Conservation (phyloP, 2,888 invertebrate genomes). For the Hoplodrina blanda region DNA sequence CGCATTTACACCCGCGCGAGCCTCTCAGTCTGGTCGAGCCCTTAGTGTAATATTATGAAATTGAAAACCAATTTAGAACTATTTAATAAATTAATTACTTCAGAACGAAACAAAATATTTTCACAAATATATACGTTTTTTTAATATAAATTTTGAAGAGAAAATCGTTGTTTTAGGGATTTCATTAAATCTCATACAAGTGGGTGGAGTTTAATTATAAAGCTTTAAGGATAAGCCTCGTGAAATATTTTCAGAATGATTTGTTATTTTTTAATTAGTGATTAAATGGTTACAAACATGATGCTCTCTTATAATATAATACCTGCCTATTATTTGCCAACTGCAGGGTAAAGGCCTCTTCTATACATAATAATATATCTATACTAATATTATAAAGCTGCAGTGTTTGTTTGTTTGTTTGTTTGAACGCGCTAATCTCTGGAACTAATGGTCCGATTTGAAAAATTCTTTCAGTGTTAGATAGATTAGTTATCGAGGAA, state of each 20-base stretch:
- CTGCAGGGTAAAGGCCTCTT: too few relatives aligned
- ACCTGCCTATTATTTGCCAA: neutral
- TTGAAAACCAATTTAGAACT: conserved; percentile 33
- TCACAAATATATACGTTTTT: conserved; percentile 10
- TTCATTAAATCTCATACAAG: neutral
- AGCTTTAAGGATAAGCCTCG: neutral
- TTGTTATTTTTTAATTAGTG: neutral
- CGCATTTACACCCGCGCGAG: neutral
- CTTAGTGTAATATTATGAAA: conserved; percentile 21
- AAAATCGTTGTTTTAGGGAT: neutral
- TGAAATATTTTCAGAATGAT: neutral
- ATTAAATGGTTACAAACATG: neutral
- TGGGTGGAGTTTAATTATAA: neutral
- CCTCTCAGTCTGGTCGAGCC: neutral
- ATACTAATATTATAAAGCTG: too few relatives aligned
- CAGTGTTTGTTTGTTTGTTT: too few relatives aligned
- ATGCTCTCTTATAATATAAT: neutral
- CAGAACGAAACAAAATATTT: conserved; percentile 29
- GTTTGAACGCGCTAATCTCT: too few relatives aligned
- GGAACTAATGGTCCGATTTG: too few relatives aligned
- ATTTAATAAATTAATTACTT: conserved; percentile 26
- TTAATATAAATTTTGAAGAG: neutral
- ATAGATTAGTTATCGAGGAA: too few relatives aligned
- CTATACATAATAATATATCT: too few relatives aligned
- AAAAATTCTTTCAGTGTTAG: too few relatives aligned